Evolutionary conservation across 2,113 vertebrate genomes (phyloP).

Genomic region (Phyllostomus discolor): DNA sequence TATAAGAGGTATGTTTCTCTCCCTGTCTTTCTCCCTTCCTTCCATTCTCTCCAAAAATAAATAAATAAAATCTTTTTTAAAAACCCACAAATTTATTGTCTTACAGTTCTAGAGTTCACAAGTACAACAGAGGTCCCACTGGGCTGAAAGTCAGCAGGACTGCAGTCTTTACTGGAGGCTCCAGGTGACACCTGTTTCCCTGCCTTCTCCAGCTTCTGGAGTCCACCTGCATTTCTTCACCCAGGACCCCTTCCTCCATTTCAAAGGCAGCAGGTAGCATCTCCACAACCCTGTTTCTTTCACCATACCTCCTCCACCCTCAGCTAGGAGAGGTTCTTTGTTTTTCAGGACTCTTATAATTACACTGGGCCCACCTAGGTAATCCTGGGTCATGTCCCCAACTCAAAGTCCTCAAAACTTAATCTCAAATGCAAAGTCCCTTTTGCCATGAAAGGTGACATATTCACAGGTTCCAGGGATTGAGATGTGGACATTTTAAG

Average conservation of each 20-base stretch:
- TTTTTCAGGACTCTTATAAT: background rate
- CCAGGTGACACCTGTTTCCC: background rate
- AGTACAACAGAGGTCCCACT: background rate
- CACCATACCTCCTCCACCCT: background rate
- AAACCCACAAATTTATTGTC: no score
- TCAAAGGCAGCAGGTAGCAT: background rate
- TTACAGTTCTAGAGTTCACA: background rate
- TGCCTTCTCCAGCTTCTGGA: background rate
- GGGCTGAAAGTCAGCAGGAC: background rate
- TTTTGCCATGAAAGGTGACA: background rate
- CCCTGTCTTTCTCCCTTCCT: no score
- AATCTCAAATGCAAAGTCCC: background rate
- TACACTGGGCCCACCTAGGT: background rate
- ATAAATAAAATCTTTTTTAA: no score
- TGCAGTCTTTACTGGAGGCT: background rate
- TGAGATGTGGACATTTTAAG: background rate
- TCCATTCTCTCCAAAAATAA: no score
- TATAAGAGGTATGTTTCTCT: no score
- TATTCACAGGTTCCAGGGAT: background rate
- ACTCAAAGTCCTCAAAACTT: background rate
- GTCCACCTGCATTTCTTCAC: background rate
- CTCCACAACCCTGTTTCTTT: background rate
- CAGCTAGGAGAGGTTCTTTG: background rate
- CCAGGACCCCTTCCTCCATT: background rate
- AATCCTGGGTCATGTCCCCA: background rate